Percentiles rank a stretch among this genome's conserved stretches.
Evolutionary conservation across 2,888 invertebrate species (phyloP).

Genomic region (Sinotaia quadrata): DNA sequence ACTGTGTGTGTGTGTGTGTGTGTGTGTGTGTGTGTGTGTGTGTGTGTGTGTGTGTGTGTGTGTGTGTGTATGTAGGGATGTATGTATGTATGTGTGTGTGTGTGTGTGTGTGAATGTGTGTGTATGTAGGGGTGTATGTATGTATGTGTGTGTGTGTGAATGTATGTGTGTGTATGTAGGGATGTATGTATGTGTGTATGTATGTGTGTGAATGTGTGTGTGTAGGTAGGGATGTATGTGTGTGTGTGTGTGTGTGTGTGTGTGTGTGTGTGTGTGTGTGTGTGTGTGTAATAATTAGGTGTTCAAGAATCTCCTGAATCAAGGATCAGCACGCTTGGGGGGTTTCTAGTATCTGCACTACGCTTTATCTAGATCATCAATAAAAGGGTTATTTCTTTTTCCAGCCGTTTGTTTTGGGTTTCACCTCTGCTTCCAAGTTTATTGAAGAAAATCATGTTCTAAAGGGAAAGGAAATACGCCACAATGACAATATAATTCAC

Average conservation of each 20-base stretch:
- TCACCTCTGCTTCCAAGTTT: too few species aligned
- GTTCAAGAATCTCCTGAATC: not conserved
- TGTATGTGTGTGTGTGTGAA: not conserved
- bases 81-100: not conserved
- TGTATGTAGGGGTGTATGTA: not conserved
- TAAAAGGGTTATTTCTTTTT: too few species aligned
- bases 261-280: slow-evolving; percentile 9
- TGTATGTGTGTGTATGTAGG: too few species aligned
- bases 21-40: slow-evolving; percentile 10
- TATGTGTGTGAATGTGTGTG: not conserved
- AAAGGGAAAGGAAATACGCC: too few species aligned
- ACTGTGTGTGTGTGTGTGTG: slow-evolving; percentile 1
- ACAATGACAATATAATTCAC: too few species aligned
- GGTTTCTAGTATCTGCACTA: too few species aligned
- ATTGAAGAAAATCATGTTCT: too few species aligned
- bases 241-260: not conserved
- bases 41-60: not conserved
- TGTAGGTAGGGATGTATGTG: too few species aligned
- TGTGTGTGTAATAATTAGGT: not conserved
- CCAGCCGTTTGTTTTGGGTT: too few species aligned
- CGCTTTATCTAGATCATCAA: too few species aligned
- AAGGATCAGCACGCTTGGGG: not conserved
- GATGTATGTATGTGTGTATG: slow-evolving; percentile 2
- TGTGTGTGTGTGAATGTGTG: not conserved
- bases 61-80: not conserved